Evolutionary conservation across 2,888 invertebrate genomes (phyloP), one percentile per base, ranked within the genome.

Genomic region (Corythucha ciliata): DNA sequence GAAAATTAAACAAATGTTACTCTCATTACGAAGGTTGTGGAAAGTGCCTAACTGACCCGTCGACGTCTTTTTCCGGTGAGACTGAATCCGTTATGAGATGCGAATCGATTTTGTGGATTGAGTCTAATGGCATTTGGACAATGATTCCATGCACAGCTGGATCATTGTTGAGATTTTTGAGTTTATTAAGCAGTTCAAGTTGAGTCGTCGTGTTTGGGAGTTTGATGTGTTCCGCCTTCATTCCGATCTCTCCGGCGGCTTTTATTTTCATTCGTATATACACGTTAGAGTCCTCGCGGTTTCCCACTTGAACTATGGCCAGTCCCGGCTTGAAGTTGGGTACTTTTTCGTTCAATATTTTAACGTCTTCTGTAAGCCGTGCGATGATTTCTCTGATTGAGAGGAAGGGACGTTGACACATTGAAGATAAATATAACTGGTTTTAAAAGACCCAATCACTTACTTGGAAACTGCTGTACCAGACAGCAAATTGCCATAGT

Each of bases 211-310:
- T 77, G 27, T 76, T 75, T 0, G 92, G 83, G 58, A 96, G 71
- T 59, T 83, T 76, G 3, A 94, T 70, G 66, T 91, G 91, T 36
- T 79, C 74, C 0, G 87, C 87, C 20, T 72, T 68, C 46, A 96
- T 89, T 51, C 97, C 97, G 61, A 97, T 88, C 62, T 90, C 87
- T 47, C 73, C 77, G 0, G 96, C 96, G 0, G 91, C 87, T 68
- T 85, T 89, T 51, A 94, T 77, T 72, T 98, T 98, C 83, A 89
- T 91, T 27, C 90, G 75, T 65, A 98, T 97, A 72, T 98, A 98
- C 4, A 97, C 94, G 72, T 96, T 96, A 37, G 97, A 97, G 70
- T 98, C 97, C 68, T 92, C 91, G 1, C 96, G 77, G 2, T 83
- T 85, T 10, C 98, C 98, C 55, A 98, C 97, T 77, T 97, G 86